These are phyloP conservation scores for Etheostoma cragini DNA, from an alignment of 2,113 vertebrate species.

Conservation along the genomic window DNA sequence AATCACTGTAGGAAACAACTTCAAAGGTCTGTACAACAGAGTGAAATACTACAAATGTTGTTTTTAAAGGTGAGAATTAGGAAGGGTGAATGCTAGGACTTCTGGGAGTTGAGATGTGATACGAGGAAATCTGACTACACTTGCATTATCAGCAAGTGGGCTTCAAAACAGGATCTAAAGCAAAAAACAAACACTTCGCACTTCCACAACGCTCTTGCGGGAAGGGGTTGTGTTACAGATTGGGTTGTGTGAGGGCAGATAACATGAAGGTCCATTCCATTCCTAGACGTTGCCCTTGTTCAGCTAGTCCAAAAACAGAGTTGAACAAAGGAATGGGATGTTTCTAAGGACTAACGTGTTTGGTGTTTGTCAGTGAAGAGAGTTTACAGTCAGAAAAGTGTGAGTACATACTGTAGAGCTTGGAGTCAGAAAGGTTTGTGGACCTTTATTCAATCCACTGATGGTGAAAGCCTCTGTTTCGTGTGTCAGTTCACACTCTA, in stretches of 20 bases:
- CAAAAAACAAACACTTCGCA: conserved; percentile 4
- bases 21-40: conserved; percentile 44
- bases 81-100: conserved; percentile 45
- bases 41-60: conserved; percentile 45
- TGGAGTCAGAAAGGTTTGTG: conserved; percentile 61
- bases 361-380: conserved; percentile 42
- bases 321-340: conserved; percentile 37
- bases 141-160: neutral
- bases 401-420: conserved; percentile 48
- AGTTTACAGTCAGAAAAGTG: conserved; percentile 23
- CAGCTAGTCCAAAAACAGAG: neutral
- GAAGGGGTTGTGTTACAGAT: conserved; percentile 21
- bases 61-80: conserved; percentile 55
- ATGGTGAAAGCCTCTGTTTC: conserved; percentile 9
- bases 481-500: conserved; percentile 16
- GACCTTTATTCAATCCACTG: conserved; percentile 42
- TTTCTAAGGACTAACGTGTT: neutral
- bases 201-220: conserved; percentile 1
- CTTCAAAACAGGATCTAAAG: conserved; percentile 20
- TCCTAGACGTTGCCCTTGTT: conserved; percentile 6
- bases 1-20: conserved; percentile 54
- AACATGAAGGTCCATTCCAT: conserved; percentile 33
- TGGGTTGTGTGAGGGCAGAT: conserved; percentile 16
- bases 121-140: conserved; percentile 34
- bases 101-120: conserved; percentile 40